Conservation (phyloP, 2,888 invertebrate genomes). For the Rosalia funebris region DNA sequence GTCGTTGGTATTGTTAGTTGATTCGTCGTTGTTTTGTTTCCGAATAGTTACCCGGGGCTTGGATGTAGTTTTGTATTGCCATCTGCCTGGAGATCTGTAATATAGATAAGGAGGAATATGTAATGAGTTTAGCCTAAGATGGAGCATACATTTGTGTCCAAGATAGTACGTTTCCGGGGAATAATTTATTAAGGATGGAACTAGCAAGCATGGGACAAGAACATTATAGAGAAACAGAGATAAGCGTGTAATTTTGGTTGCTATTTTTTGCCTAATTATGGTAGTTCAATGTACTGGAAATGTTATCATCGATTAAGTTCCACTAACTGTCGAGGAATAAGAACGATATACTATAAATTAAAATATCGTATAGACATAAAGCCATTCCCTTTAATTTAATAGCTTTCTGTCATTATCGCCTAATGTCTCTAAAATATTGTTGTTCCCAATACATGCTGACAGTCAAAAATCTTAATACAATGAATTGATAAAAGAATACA, state of each 20-base stretch:
- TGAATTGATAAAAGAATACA: no score
- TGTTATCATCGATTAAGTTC: no score
- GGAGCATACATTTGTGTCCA: constrained; percentile 25
- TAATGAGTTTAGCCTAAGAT: constrained; percentile 34
- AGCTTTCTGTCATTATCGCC: no score
- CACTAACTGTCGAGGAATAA: no score
- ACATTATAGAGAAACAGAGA: constrained; percentile 11
- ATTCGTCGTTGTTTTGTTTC: constrained; percentile 69
- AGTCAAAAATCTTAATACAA: no score
- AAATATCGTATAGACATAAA: no score
- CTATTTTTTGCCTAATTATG: neutral
- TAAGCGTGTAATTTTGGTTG: constrained; percentile 21
- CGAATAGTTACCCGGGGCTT: constrained; percentile 87
- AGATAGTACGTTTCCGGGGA: constrained; percentile 26
- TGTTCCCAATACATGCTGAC: no score
- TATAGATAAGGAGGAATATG: constrained; percentile 36
- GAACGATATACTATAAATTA: no score
- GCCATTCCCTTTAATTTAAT: no score
- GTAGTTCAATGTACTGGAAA: neutral
- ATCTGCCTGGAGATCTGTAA: constrained; percentile 79
- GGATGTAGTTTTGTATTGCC: constrained; percentile 91
- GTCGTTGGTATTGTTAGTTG: constrained; percentile 61
- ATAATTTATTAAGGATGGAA: constrained; percentile 31
- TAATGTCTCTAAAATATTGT: no score
- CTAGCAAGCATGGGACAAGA: constrained; percentile 8